A percentile compares a stretch with the other conserved stretches of the same genome.
Evolutionary conservation across 2,888 invertebrate genomes (phyloP).

Genomic region (Agriopis marginaria): DNA sequence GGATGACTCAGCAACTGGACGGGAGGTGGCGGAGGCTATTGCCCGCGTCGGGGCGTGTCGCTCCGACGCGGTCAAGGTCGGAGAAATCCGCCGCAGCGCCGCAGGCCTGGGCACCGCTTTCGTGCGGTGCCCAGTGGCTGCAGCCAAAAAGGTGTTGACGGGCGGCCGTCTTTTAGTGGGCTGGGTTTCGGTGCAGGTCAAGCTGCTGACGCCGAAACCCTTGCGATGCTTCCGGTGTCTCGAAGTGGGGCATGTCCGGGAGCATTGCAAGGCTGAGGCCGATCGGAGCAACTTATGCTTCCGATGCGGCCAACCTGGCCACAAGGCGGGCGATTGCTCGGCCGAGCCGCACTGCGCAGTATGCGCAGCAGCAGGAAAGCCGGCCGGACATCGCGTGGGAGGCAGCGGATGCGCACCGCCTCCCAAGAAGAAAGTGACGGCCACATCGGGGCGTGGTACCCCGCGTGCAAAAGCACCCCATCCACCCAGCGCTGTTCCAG

Average conservation of each 20-base stretch:
- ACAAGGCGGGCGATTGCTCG: slow-evolving; percentile 2
- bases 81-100: slow-evolving; percentile 1
- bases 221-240: slow-evolving; percentile 41
- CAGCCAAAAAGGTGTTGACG: slow-evolving; percentile 2
- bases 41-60: slow-evolving; percentile 24
- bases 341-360: neutral
- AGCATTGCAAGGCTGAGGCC: slow-evolving; percentile 8
- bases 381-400: neutral
- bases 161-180: slow-evolving; percentile 33
- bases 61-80: slow-evolving; percentile 1
- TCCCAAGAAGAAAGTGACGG: no score
- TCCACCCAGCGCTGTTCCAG: no score
- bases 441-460: no score
- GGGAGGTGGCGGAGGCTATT: slow-evolving; percentile 29
- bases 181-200: slow-evolving; percentile 36
- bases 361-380: neutral
- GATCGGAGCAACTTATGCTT: slow-evolving; percentile 36
- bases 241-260: slow-evolving; percentile 33
- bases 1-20: slow-evolving; percentile 35
- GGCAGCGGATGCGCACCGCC: no score
- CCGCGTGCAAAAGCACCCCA: no score
- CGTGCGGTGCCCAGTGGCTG: slow-evolving; percentile 20
- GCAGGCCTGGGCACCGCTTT: neutral
- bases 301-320: slow-evolving; percentile 20
- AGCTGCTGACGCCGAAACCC: slow-evolving; percentile 25